Base-by-base conservation (phyloP, 2,797 vertebrate genomes). In the Chromobotia macracanthus region DNA sequence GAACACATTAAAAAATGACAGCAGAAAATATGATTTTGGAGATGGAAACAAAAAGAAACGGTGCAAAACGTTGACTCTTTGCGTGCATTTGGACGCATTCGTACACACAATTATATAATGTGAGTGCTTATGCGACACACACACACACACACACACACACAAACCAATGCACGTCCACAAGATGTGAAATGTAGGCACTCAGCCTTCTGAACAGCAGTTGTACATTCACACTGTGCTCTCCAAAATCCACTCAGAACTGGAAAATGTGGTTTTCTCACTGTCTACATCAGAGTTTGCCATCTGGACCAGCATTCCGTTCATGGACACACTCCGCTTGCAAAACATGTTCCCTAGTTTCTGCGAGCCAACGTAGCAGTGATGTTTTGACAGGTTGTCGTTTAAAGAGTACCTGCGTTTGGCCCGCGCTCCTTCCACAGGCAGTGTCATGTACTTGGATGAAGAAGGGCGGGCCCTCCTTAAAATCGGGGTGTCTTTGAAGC, bases 171-270 rank as follows among this genome's bases (percentile, higher is more conserved):
- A 81, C 73, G 76, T 83, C 10, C 71, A 76, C 31, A 74, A 44
- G 50, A 67, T 53, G 55, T 56, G 41, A 63, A 68, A 64, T 64
- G 63, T 65, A 79, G 72, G 79, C 80, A 83, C 83, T 84, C 79
- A 60, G 72, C 65, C 69, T 38, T 63, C 4, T 53, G 28, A 84
- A 82, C 46, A 71, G 79, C 18, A 50, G 23, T 72, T n/a, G 68
- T 83, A 85, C 84, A 84, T 86, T 97, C 91, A 97, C 89, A 99
- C 94, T 67, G 95, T 95, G 92, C 95, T 97, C 92, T 97, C 95
- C 89, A 97, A 92, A 93, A 97, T 95, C 94, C 95, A 97, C 91
- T 98, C 95, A 65, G 96, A 95, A 82, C 96, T 93, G 81, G 91
- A 93, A 87, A 90, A 89, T 80, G 90, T 86, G 50, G 90, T 92